Base-by-base conservation (phyloP, 2,888 invertebrate species). In the Toxonevra muliebris region DNA sequence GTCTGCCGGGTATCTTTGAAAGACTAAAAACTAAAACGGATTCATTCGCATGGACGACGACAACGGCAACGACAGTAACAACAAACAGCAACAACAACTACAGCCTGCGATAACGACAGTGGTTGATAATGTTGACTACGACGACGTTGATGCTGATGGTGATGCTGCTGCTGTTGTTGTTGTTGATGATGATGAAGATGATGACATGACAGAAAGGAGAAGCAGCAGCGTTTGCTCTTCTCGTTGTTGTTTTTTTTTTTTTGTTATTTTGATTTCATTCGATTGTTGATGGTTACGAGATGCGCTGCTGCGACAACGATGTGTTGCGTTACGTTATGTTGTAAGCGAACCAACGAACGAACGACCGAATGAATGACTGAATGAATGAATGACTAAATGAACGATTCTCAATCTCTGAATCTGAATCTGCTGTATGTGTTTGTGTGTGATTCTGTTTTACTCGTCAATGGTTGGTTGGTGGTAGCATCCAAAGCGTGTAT, bases 1-100 rank as follows among this genome's bases (percentile, higher is more conserved):
- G 84, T 83, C 84, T 84, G 82, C 77, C 78, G 82, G 82, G 79
- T 83, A 82, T 81, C 83, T 78, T 79, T 76, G 77, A 78, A 82
- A 82, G 80, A 84, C 84, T 84, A 77, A 82, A 78, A 30, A 30
- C 40, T 52, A 57, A 57, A 66, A 68, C 57, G 66, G 57, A 68
- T 41, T 63, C 57, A 61, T 59, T 54, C 70, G 54, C 59, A 69
- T 65, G 72, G 64, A 69, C 63, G 61, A 30, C 61, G 60, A 67
- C 65, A 66, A 55, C 71, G 63, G 53, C 67, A 65, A 65, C 45
- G 40, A 45, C 64, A 58, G 55, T 50, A n/a, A 50, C 55, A 62
- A 61, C 62, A 40, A 30, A 30, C 30, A 30, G 7, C 30, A 30
- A 7, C 30, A 30, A 30, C 30, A 30, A 30, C 30, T 30, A 30